A percentile compares a stretch with the other conserved stretches of the same genome.
These are phyloP conservation scores for Halictus ligatus DNA, from an alignment of 2,888 invertebrate genomes.

Conservation along the genomic window DNA sequence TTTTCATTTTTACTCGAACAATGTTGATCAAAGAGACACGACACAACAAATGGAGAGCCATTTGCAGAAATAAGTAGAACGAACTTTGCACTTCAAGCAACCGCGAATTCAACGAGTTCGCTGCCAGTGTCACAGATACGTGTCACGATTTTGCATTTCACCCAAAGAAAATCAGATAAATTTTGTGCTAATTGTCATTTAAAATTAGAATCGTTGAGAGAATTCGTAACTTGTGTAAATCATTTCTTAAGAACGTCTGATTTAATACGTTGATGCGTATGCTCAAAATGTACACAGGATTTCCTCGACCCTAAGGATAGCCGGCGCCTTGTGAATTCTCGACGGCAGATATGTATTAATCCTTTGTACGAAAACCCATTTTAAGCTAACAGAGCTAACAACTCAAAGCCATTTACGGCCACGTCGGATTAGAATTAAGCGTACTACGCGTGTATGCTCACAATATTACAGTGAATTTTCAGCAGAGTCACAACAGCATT, in stretches of 20 bases:
- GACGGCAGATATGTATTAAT: slow-evolving; percentile 1
- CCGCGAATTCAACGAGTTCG: no score
- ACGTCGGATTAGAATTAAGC: not conserved
- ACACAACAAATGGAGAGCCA: not conserved
- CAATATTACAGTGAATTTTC: not conserved
- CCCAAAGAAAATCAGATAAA: no score
- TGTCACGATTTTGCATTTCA: no score
- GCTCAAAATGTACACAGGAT: not conserved
- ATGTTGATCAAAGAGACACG: not conserved
- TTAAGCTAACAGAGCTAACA: not conserved
- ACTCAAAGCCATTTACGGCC: not conserved
- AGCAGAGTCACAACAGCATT: not conserved
- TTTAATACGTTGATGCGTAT: not conserved
- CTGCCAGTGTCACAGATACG: no score
- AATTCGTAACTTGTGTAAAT: no score
- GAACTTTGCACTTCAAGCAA: no score
- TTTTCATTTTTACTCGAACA: not conserved
- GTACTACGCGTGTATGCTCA: not conserved
- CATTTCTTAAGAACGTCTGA: no score
- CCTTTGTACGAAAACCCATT: not conserved
- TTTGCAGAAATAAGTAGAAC: no score
- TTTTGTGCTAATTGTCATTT: no score
- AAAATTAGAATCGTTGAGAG: no score
- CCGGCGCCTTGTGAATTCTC: no score
- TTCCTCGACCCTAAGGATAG: not conserved